Conservation (phyloP, 30 jellyfish, hydroid and myxozoan species). For the Rhopilema esculentum region DNA sequence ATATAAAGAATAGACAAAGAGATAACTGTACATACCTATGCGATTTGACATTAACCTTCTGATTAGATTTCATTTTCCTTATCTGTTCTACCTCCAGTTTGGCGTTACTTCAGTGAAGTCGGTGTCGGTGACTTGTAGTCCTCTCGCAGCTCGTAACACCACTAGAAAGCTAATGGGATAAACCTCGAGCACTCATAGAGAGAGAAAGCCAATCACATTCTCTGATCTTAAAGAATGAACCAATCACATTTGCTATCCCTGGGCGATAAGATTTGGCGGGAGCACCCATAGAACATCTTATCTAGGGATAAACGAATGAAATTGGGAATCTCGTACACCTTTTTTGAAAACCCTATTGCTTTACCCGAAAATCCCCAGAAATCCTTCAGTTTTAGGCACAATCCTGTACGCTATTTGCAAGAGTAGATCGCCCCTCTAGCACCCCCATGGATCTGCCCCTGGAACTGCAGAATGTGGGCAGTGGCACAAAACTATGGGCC, state of each 20-base stretch:
- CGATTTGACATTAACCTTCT: background rate
- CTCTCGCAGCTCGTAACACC: background rate
- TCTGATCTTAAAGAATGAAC: background rate
- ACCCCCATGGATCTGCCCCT: background rate
- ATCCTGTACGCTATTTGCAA: background rate
- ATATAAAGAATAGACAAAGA: background rate
- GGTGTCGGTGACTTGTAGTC: background rate
- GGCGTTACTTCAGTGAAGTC: background rate
- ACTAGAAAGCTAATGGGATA: background rate
- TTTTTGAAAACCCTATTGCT: background rate
- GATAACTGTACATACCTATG: background rate
- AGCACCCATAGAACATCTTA: background rate
- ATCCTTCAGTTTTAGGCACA: background rate
- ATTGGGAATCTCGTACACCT: background rate
- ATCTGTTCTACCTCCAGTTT: background rate
- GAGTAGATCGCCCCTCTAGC: background rate
- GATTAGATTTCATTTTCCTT: background rate
- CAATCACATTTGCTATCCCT: background rate
- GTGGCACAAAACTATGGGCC: background rate
- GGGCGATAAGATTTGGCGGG: background rate
- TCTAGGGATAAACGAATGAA: background rate
- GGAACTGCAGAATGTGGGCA: background rate
- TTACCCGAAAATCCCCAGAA: background rate
- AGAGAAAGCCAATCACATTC: background rate
- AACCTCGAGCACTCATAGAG: background rate